Base-by-base conservation (phyloP, 2,888 invertebrate genomes). In the Apamea crenata region DNA sequence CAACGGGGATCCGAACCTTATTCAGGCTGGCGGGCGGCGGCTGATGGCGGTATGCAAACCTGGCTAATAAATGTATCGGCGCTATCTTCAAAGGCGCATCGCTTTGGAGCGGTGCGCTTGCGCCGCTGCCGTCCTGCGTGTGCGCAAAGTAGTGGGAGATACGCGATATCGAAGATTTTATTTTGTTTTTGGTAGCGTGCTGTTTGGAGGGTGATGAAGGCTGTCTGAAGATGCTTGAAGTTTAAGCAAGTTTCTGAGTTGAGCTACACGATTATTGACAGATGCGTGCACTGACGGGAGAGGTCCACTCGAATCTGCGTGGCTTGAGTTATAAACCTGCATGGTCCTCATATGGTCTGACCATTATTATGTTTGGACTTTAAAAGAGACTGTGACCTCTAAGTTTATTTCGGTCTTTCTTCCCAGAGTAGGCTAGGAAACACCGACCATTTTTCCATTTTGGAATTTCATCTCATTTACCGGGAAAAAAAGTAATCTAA, bases 71-170 rank as follows among this genome's bases (percentile, higher is more conserved):
- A 96, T 96, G 96, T 95, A 95, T 95, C 94, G 95, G 90, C 96
- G 96, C 95, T 94, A 96, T 96, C 96, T 95, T 94, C 96, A 96
- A 96, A 96, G 96, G 95, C 92, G 94, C 93, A 96, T 96, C 96
- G 95, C 91, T 90, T 90, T 94, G 94, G 76, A 80, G 84, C 95
- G 94, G 92, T 90, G 91, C 91, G 87, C 88, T 70, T 88, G 93
- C 92, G 93, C 93, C 93, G 94, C 93, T 92, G 93, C 94, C 91
- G 94, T 93, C 91, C 91, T 91, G 90, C 90, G 90, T 89, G 89
- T 87, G 84, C 82, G 87, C 70, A 80, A 50, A 78, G 79, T 88
- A 94, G 70, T 87, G 40, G n/a, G 71, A 80, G 94, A 92, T 92
- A 90, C 79, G 87, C 88, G 84, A 73, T 75, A 74, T 69, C 74